Percentiles rank a stretch among this genome's conserved stretches.
phyloP scores from a whole-genome alignment of 1,140 invertebrate species.

The Drosophila virilis region DNA sequence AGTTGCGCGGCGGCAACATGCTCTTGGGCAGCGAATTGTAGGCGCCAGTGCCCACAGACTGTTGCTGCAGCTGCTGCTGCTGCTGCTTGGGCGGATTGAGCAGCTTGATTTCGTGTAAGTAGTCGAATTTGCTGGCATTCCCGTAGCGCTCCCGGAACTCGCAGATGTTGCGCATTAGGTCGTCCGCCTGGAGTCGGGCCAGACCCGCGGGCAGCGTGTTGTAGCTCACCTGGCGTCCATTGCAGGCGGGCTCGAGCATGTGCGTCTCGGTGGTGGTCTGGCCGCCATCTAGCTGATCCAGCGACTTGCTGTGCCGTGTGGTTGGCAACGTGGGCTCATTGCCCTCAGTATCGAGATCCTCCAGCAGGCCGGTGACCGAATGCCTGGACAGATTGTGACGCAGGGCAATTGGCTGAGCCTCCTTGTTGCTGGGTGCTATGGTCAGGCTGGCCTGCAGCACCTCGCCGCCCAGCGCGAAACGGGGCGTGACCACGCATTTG shows the following conservation, averaged over 20 bases:
- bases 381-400: conserved; percentile 85
- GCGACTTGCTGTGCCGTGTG: conserved; percentile 91
- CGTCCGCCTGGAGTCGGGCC: conserved; percentile 72
- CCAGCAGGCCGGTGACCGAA: conserved; percentile 86
- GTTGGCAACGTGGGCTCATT: conserved; percentile 85
- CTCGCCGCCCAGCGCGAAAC: conserved; percentile 79
- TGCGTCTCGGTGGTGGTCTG: conserved; percentile 23
- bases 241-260: conserved; percentile 12
- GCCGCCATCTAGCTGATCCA: conserved; percentile 88
- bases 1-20: conserved; percentile 86
- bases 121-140: conserved; percentile 84
- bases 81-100: conserved; percentile 77
- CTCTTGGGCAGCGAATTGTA: conserved; percentile 83
- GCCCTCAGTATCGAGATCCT: conserved; percentile 68
- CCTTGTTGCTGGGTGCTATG: conserved; percentile 77
- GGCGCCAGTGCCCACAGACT: conserved; percentile 7
- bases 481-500: conserved; percentile 78
- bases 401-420: conserved; percentile 43
- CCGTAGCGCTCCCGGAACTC: conserved; percentile 87
- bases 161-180: conserved; percentile 85
- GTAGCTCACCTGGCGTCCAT: conserved; percentile 42
- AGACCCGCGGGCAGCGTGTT: conserved; percentile 55
- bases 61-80: conserved; percentile 2
- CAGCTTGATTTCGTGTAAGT: conserved; percentile 82
- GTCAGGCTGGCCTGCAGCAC: conserved; percentile 84